Evolutionary conservation across 2,888 invertebrate genomes (phyloP).

Genomic region (Cosmia trapezina): DNA sequence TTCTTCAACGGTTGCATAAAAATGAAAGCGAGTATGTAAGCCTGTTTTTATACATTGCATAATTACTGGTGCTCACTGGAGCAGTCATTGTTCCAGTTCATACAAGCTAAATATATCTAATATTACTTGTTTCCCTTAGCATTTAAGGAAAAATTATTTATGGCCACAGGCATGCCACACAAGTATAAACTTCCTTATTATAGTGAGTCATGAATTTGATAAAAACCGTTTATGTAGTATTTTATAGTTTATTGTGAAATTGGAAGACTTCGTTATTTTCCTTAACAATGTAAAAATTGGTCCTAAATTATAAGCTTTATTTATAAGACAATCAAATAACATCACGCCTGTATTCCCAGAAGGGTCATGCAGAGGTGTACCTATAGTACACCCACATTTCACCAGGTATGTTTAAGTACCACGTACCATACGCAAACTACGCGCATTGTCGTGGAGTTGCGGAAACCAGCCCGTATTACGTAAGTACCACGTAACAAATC

Average conservation of each 20-base stretch:
- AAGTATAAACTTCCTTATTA: slow-evolving; percentile 36
- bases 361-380: no score
- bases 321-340: no score
- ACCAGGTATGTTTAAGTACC: no score
- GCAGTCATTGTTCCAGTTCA: slow-evolving; percentile 42
- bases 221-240: background rate
- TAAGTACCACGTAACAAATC: no score
- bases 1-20: slow-evolving; percentile 50
- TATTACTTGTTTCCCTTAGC: slow-evolving; percentile 39
- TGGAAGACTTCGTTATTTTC: background rate
- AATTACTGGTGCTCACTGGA: slow-evolving; percentile 53
- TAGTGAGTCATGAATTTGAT: slow-evolving; percentile 19
- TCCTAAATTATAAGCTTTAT: background rate
- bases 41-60: slow-evolving; percentile 60
- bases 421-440: no score
- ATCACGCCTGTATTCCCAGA: no score
- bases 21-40: slow-evolving; percentile 62
- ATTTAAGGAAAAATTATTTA: slow-evolving; percentile 43
- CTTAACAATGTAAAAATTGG: background rate
- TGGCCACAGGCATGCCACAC: background rate
- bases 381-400: no score
- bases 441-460: no score
- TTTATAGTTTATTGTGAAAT: background rate
- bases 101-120: slow-evolving; percentile 33
- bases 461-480: no score